Base-by-base conservation (phyloP, 2,113 vertebrate genomes). In the Rhinopomastus cyanomelas region DNA sequence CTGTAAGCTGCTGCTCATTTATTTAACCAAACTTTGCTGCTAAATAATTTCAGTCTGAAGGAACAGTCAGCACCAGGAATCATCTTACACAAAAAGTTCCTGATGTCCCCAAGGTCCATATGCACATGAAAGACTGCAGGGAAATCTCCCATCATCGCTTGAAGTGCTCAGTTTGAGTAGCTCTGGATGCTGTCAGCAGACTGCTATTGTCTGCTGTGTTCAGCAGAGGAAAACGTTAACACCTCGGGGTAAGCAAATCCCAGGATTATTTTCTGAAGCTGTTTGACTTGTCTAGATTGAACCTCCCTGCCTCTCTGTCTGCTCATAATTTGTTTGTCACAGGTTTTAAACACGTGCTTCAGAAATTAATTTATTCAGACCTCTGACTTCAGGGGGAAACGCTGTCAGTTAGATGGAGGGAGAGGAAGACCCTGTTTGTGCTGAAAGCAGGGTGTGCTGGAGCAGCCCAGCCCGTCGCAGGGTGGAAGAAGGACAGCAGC, bases 251-350 rank as follows among this genome's bases (percentile, higher is more conserved):
- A 69, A 81, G 52, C 69, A 75, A 94, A 93, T 44, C 90, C 77
- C 81, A 68, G 80, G 55, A 80, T 87, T 79, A 32, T 87, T 95
- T 86, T 80, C 83, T 44, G 29, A 71, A 88, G 62, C 88, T 91
- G 56, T 93, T 91, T 39, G 75, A 25, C 34, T 66, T 56, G 51
- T 76, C 34, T n/a, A 12, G 26, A 26, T 90, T 80, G 57, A 61
- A 4, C 51, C 83, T 69, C 53, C 0, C 59, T 32, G 46, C 52
- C 68, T 55, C 76, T 61, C 77, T 84, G 57, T 19, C 46, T n/a
- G 68, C 76, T 65, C 48, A 4, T n/a, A 4, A 11, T 79, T 66
- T 88, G 44, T 74, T 88, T 81, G 64, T 55, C 48, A 36, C 37
- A 30, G 59, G n/a, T 81, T 90, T 91, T 25, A 69, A 86, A 46